Evolutionary conservation across 2,888 invertebrate species (phyloP).

Genomic region (Calliscelio sp.): DNA sequence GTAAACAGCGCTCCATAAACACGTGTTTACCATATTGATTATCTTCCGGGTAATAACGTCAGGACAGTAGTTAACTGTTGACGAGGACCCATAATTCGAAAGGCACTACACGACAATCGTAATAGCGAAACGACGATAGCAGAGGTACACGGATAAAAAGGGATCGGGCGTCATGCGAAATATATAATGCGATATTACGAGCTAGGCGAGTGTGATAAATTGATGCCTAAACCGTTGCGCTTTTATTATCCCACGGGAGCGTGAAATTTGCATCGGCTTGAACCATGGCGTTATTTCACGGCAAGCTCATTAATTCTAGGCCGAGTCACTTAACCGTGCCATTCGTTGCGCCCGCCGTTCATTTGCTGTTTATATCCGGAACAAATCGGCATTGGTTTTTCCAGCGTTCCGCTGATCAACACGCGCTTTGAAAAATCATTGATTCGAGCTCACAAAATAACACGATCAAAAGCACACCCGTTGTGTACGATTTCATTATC

Average conservation of each 20-base stretch:
- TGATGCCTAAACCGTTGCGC: slow-evolving; percentile 77
- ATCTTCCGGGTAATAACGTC: slow-evolving; percentile 17
- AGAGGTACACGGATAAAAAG: slow-evolving; percentile 34
- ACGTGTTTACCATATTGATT: slow-evolving; percentile 10
- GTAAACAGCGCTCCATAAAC: slow-evolving; percentile 8
- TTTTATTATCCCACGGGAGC: slow-evolving; percentile 68
- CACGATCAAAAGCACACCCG: slow-evolving; percentile 27
- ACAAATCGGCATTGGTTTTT: slow-evolving; percentile 74
- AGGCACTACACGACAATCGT: slow-evolving; percentile 34
- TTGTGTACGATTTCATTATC: slow-evolving; percentile 38
- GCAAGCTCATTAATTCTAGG: slow-evolving; percentile 70
- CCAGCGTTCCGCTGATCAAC: slow-evolving; percentile 43
- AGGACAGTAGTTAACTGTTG: slow-evolving; percentile 13
- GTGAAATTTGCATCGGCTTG: slow-evolving; percentile 70
- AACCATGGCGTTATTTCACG: slow-evolving; percentile 63
- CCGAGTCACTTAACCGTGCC: slow-evolving; percentile 70
- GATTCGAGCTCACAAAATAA: slow-evolving; percentile 25
- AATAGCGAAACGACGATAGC: slow-evolving; percentile 46
- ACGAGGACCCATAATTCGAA: slow-evolving; percentile 18
- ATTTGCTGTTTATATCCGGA: slow-evolving; percentile 70
- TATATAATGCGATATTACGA: slow-evolving; percentile 80
- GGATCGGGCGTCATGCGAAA: slow-evolving; percentile 50
- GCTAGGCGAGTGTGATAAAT: slow-evolving; percentile 79
- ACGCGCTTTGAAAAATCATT: slow-evolving; percentile 63
- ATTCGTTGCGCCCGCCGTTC: slow-evolving; percentile 67